A percentile compares a stretch with the other conserved stretches of the same genome.
Conservation (phyloP, 2,797 vertebrate species). For the Eospalax fontanierii region DNA sequence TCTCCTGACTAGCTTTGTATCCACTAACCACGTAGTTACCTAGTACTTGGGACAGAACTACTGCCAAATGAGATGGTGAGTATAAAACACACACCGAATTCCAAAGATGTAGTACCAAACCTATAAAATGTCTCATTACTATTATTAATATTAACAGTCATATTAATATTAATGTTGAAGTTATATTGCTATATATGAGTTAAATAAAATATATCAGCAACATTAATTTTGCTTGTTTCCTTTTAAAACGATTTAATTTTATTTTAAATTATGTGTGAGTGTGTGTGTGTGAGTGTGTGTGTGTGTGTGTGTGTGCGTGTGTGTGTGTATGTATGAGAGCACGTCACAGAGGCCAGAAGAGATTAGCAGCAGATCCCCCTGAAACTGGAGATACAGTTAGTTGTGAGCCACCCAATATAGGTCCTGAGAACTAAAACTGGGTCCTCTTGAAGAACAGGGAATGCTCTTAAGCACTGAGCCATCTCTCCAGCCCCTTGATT, state of each 20-base stretch:
- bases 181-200: not conserved
- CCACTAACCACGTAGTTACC: fast-evolving
- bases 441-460: no score
- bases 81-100: not conserved
- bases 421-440: no score
- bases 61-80: not conserved
- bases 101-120: not conserved
- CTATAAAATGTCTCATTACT: not conserved
- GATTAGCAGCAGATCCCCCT: no score
- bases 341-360: no score
- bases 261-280: no score
- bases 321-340: no score
- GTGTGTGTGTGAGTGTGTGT: no score
- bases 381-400: no score
- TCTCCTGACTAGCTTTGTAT: not conserved
- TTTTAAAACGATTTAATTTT: not conserved
- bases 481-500: no score
- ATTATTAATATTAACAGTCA: not conserved
- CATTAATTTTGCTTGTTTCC: conserved; percentile 22
- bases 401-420: no score
- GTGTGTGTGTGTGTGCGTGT: no score
- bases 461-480: no score
- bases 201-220: conserved; percentile 31
- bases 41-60: not conserved
- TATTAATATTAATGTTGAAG: not conserved